These are phyloP conservation scores for Telmatherina bonti DNA, from an alignment of 2,797 vertebrate genomes.

Conservation along the genomic window DNA sequence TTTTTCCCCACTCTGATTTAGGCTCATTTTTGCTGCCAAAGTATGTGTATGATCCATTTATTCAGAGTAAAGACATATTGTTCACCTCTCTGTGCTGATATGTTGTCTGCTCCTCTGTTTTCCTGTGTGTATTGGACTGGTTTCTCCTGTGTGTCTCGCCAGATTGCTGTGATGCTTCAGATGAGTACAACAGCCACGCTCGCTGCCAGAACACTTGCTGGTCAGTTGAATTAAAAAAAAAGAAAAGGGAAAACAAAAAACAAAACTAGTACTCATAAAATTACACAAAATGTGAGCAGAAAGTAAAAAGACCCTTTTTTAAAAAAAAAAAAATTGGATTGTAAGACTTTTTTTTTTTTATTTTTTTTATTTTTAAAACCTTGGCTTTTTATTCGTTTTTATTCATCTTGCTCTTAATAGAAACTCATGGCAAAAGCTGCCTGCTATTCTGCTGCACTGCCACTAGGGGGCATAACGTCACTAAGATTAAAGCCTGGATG, in stretches of 20 bases:
- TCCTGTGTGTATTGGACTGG: constrained; percentile 30
- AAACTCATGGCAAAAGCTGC: not conserved
- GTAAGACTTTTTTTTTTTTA: too few relatives aligned
- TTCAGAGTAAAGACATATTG: constrained; percentile 6
- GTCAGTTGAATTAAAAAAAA: constrained; percentile 66
- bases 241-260: constrained; percentile 10
- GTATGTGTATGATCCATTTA: not conserved
- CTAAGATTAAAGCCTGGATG: constrained; percentile 45
- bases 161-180: constrained; percentile 84
- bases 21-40: not conserved
- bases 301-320: not conserved
- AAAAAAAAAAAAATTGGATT: not conserved
- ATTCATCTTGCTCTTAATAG: constrained; percentile 6
- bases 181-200: constrained; percentile 79
- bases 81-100: constrained; percentile 26
- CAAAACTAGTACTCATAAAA: constrained; percentile 17
- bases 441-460: constrained; percentile 28
- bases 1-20: not conserved
- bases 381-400: not conserved
- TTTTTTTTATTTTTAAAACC: too few relatives aligned
- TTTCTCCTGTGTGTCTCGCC: constrained; percentile 49
- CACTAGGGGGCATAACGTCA: constrained; percentile 81
- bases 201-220: constrained; percentile 82
- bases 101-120: constrained; percentile 37
- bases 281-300: constrained; percentile 22